Base-by-base conservation (phyloP, 2,113 vertebrate species). In the Paracanthobrama guichenoti region DNA sequence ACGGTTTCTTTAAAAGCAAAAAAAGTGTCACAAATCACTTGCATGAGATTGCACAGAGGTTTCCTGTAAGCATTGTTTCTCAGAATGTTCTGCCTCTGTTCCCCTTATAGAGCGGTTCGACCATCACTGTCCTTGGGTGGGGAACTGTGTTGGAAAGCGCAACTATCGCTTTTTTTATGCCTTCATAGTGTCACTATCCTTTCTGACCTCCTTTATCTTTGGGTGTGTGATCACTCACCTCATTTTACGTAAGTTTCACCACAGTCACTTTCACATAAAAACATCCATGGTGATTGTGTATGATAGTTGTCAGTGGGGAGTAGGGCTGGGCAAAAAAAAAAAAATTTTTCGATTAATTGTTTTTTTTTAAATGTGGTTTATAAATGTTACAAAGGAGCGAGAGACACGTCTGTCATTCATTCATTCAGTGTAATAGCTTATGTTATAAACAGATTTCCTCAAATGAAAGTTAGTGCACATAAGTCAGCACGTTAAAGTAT, bases 91-190 rank as follows among this genome's bases (percentile, higher is more conserved):
- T 81, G 3, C 46, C 1, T 44, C 55, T 75, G n/a, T 75, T 48
- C 31, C 11, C 6, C 24, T 82, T 67, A 39, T 95, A 99, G 97
- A 99, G 82, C 95, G 97, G 8, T 99, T 99, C 78, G 97, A 99
- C 71, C 97, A 99, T 87, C 97, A 99, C 91, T 99, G 97, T 89
- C 97, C 97, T 18, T 99, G 97, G 97, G 97, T 99, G 77, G 97
- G 97, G 53, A 99, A 99, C 94, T 99, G 97, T n/a, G 97, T 99
- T 84, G 97, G 97, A 76, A 98, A 94, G 90, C 95, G 97, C 84
- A 99, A 98, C 92, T 98, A 99, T 87, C 96, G 97, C 86, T 98
- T 96, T 93, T 99, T 99, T 94, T 99, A 98, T 10, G 96, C 95
- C 81, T 99, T 99, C 90, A 97, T 98, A 88, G 95, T 98, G 86